Evolutionary conservation across 2,113 vertebrate species (phyloP).

Genomic region (Elgaria multicarinata): DNA sequence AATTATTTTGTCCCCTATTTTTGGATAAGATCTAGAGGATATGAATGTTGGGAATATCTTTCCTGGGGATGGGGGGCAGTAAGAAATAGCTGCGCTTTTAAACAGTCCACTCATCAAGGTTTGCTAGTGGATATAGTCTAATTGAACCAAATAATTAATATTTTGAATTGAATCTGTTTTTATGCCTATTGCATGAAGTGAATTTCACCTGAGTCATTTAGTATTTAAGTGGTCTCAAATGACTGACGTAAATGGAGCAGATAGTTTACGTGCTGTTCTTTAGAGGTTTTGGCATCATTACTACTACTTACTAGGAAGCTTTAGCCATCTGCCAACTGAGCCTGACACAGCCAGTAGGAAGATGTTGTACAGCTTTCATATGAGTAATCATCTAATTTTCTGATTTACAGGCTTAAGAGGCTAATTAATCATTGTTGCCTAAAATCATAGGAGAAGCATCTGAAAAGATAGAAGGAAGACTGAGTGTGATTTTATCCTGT

Average conservation of each 20-base stretch:
- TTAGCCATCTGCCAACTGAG: background rate
- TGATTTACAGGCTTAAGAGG: conserved; percentile 52
- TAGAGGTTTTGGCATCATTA: conserved; percentile 13
- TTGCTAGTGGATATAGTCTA: background rate
- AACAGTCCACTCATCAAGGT: conserved; percentile 4
- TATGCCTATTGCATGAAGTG: fast-evolving
- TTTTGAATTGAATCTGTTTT: background rate
- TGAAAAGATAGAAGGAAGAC: conserved; percentile 7
- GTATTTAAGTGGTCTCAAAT: background rate
- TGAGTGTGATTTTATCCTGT: conserved; percentile 44
- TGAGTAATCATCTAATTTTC: conserved; percentile 16
- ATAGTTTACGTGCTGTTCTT: background rate
- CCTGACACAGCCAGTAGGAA: conserved; percentile 19
- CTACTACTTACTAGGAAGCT: conserved; percentile 8
- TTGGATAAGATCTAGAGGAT: background rate
- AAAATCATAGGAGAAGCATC: conserved; percentile 27
- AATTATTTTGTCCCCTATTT: background rate
- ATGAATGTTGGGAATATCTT: background rate
- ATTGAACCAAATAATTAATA: background rate
- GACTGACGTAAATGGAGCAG: background rate
- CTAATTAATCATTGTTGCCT: conserved; percentile 23
- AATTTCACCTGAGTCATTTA: background rate
- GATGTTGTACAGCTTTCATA: conserved; percentile 3
- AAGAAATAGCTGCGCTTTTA: background rate
- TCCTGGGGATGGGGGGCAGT: background rate